Evolutionary conservation across 2,113 vertebrate genomes (phyloP).

Genomic region (Trachemys scripta): DNA sequence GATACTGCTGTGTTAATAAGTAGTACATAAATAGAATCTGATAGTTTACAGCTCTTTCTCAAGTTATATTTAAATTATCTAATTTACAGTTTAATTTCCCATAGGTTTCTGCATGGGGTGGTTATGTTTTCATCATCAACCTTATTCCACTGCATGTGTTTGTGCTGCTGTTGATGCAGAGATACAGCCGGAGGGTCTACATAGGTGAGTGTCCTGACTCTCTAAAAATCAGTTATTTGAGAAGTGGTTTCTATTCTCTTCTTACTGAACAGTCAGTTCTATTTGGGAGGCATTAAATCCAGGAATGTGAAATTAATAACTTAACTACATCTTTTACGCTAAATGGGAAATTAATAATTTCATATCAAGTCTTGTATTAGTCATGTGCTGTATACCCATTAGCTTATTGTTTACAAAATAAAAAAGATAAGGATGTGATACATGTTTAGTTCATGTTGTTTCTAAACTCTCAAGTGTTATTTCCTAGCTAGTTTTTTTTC

Average conservation of each 20-base stretch:
- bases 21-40: not conserved
- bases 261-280: not conserved
- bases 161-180: constrained; percentile 96
- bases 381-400: not conserved
- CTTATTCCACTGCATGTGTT: constrained; percentile 99
- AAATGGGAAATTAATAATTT: constrained; percentile 17
- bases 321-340: constrained; percentile 17
- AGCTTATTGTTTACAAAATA: not conserved
- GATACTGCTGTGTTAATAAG: not conserved
- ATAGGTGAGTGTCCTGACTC: constrained; percentile 88
- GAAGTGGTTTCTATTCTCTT: not conserved
- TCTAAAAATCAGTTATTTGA: not conserved
- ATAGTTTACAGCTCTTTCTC: not conserved
- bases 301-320: not conserved
- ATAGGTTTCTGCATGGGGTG: constrained; percentile 99
- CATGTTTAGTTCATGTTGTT: not conserved
- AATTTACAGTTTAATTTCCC: constrained; percentile 52
- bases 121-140: constrained; percentile 99
- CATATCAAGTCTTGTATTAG: not conserved
- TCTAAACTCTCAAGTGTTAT: not conserved
- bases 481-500: not conserved
- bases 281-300: not conserved
- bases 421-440: not conserved
- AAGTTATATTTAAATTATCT: not conserved
- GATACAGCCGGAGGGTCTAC: constrained; percentile 96